Evolutionary conservation across 2,888 invertebrate genomes (phyloP).

Genomic region (Agriopis leucophaearia): DNA sequence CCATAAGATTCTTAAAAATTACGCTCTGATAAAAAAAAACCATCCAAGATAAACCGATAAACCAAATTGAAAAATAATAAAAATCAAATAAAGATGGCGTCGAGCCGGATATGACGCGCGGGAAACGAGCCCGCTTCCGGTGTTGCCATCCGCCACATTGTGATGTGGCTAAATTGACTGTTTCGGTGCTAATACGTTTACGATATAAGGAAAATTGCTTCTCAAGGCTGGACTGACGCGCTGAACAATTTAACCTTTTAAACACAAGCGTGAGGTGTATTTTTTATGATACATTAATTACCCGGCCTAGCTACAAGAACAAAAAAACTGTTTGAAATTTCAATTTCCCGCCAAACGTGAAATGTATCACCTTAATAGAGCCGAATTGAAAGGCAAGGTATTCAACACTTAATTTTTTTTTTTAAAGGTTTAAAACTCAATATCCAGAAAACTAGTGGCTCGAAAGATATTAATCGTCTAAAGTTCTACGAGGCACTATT

Average conservation of each 20-base stretch:
- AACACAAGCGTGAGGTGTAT: too few relatives aligned
- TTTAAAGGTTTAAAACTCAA: background rate
- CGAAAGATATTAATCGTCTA: constrained; percentile 15
- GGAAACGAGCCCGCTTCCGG: constrained; percentile 31
- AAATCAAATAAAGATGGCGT: constrained; percentile 24
- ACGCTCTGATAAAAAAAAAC: background rate
- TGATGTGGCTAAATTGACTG: constrained; percentile 37
- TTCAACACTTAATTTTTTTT: too few relatives aligned
- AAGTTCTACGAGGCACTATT: constrained; percentile 15
- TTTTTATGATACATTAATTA: too few relatives aligned
- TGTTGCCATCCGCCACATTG: constrained; percentile 25
- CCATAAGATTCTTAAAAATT: too few relatives aligned
- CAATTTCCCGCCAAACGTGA: too few relatives aligned
- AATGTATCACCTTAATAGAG: too few relatives aligned
- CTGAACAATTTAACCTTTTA: too few relatives aligned
- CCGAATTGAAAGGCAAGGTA: too few relatives aligned
- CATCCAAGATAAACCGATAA: constrained; percentile 2
- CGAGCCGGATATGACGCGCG: constrained; percentile 27
- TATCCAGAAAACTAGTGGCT: constrained; percentile 1
- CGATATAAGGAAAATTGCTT: background rate
- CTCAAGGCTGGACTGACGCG: too few relatives aligned
- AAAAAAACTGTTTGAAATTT: too few relatives aligned
- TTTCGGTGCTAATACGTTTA: constrained; percentile 11
- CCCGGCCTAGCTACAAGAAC: too few relatives aligned
- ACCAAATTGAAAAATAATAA: constrained; percentile 8